Evolutionary conservation across 2,113 vertebrate species (phyloP).

Genomic region (Hippocampus abdominalis): DNA sequence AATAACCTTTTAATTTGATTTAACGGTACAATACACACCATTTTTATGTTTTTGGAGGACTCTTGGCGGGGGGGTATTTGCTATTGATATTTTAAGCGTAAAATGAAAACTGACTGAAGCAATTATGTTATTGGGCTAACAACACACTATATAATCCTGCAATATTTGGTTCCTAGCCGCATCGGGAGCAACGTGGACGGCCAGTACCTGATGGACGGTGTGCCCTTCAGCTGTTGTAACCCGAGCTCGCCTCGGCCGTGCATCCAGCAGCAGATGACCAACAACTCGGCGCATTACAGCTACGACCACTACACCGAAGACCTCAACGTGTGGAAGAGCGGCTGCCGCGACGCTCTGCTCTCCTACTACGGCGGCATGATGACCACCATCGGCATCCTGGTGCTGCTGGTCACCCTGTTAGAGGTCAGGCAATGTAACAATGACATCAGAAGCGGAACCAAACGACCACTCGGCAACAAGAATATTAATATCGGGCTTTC

Average conservation of each 20-base stretch:
- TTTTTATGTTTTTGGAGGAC: no score
- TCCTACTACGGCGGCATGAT: conserved; percentile 89
- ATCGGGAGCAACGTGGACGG: conserved; percentile 95
- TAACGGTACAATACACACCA: no score
- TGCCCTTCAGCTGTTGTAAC: conserved; percentile 99
- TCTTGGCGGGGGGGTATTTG: no score
- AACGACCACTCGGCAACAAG: not conserved
- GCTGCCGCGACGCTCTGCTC: conserved; percentile 85
- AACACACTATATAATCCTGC: not conserved
- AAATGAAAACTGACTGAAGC: no score
- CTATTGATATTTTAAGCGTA: no score
- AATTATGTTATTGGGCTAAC: no score
- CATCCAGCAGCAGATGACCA: conserved; percentile 93
- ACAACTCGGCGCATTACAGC: conserved; percentile 96
- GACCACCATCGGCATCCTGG: conserved; percentile 80
- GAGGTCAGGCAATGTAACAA: conserved; percentile 77
- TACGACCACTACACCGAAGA: conserved; percentile 95
- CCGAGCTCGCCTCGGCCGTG: conserved; percentile 92
- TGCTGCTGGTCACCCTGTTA: conserved; percentile 80
- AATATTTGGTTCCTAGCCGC: conserved; percentile 70
- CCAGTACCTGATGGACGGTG: conserved; percentile 88
- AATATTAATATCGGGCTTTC: not conserved
- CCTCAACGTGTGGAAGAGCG: conserved; percentile 88
- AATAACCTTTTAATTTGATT: no score
- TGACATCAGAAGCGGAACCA: not conserved